Conservation (phyloP, 1,140 invertebrate species). For the Scaptomyza pallida region DNA sequence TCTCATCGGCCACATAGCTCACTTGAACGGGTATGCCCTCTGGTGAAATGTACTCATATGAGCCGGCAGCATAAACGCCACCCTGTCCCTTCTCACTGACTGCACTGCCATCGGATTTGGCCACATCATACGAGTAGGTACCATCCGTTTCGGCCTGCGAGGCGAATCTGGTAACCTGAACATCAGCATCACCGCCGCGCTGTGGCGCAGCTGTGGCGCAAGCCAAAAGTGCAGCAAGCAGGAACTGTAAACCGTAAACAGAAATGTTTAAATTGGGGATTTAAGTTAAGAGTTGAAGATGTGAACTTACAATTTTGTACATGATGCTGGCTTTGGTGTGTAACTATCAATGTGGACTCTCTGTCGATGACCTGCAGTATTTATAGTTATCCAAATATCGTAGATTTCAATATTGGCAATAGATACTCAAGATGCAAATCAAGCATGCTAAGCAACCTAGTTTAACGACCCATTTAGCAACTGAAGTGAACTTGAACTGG, state of each 20-base stretch:
- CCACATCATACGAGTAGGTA: constrained; percentile 40
- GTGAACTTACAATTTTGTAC: constrained; percentile 67
- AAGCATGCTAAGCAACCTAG: constrained; percentile 12
- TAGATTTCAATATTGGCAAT: constrained; percentile 11
- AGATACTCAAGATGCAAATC: constrained; percentile 36
- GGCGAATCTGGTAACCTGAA: constrained; percentile 44
- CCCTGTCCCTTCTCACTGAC: constrained; percentile 50
- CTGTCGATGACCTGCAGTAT: constrained; percentile 38
- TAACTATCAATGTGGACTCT: constrained; percentile 44
- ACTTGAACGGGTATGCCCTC: constrained; percentile 84
- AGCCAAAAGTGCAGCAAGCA: constrained; percentile 54
- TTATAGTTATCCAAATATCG: constrained; percentile 50
- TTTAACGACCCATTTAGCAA: constrained; percentile 29
- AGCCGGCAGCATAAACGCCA: constrained; percentile 47
- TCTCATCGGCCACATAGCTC: constrained; percentile 86
- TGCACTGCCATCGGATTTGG: constrained; percentile 36
- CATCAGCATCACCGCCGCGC: constrained; percentile 20
- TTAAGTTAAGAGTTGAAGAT: background rate
- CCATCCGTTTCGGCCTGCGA: constrained; percentile 48
- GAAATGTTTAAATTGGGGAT: constrained; percentile 16
- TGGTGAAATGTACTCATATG: constrained; percentile 48
- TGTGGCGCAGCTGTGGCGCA: constrained; percentile 46
- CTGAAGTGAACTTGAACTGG: background rate
- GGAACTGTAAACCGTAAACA: constrained; percentile 39
- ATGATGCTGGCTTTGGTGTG: constrained; percentile 43